Evolutionary conservation across 2,797 vertebrate species (phyloP).

Genomic region (Rhinogobio ventralis): DNA sequence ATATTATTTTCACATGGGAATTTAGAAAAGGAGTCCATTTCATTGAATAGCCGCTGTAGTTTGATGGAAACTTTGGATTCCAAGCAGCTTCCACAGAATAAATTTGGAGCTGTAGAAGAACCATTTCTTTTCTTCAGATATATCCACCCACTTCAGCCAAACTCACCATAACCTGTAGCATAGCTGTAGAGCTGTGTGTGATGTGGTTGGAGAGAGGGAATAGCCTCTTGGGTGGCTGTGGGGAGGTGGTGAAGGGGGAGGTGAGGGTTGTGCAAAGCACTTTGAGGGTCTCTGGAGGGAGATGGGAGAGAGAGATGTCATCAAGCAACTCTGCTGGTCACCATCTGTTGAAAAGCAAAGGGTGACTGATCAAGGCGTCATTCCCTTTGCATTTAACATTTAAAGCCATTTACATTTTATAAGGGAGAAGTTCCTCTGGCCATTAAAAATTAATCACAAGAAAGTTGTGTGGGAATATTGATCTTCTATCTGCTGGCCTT

Average conservation of each 20-base stretch:
- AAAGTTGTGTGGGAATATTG: conserved; percentile 68
- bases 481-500: conserved; percentile 67
- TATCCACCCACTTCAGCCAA: conserved; percentile 50
- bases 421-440: conserved; percentile 66
- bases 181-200: background rate
- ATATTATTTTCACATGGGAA: background rate
- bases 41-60: background rate
- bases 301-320: conserved; percentile 59
- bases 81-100: conserved; percentile 30
- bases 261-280: conserved; percentile 51
- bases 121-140: conserved; percentile 50
- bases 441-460: conserved; percentile 76
- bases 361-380: conserved; percentile 73
- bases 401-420: conserved; percentile 73
- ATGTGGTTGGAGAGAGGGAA: conserved; percentile 37
- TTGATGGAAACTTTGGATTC: conserved; percentile 20
- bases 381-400: conserved; percentile 69
- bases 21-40: background rate
- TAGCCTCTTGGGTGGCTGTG: conserved; percentile 41
- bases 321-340: conserved; percentile 55
- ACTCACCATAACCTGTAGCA: conserved; percentile 33
- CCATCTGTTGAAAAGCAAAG: conserved; percentile 57
- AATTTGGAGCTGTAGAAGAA: conserved; percentile 49
- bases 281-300: conserved; percentile 55
- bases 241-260: conserved; percentile 30